phyloP scores from a whole-genome alignment of 2,888 invertebrate species.

The Eupithecia centaureata region DNA sequence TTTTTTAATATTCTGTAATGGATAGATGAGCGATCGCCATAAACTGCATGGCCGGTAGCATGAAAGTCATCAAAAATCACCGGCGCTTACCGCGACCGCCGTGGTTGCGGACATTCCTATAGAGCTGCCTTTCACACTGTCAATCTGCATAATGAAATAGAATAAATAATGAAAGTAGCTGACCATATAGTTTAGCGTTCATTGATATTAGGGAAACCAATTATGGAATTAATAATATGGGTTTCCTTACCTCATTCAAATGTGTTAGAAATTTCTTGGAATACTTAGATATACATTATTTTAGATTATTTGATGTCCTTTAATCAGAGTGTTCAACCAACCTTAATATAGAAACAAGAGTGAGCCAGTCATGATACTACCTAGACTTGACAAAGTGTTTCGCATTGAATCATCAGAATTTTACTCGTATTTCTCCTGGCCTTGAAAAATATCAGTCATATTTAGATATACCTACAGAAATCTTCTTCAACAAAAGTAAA shows the following conservation, averaged over 20 bases:
- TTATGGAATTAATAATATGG: neutral
- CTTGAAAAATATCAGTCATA: too few relatives aligned
- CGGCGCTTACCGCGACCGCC: neutral
- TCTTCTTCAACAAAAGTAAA: too few relatives aligned
- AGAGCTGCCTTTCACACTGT: neutral
- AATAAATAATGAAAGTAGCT: neutral
- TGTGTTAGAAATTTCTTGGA: neutral
- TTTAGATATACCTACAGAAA: too few relatives aligned
- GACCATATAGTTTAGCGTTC: neutral
- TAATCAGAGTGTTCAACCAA: too few relatives aligned
- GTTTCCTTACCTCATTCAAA: neutral
- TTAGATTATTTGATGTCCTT: too few relatives aligned
- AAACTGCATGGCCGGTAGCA: neutral
- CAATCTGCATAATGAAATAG: neutral
- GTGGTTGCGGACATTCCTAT: neutral
- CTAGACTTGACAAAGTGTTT: too few relatives aligned
- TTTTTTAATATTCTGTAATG: neutral
- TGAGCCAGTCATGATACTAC: too few relatives aligned
- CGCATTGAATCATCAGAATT: too few relatives aligned
- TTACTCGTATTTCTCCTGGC: too few relatives aligned
- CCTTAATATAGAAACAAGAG: too few relatives aligned
- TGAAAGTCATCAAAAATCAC: slow-evolving; percentile 5
- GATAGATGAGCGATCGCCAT: neutral
- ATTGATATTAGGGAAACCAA: neutral
- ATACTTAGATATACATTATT: neutral